Percentiles rank a stretch among this genome's conserved stretches.
phyloP scores from a whole-genome alignment of 1,140 invertebrate species.

The Zaprionus gabonicus region DNA sequence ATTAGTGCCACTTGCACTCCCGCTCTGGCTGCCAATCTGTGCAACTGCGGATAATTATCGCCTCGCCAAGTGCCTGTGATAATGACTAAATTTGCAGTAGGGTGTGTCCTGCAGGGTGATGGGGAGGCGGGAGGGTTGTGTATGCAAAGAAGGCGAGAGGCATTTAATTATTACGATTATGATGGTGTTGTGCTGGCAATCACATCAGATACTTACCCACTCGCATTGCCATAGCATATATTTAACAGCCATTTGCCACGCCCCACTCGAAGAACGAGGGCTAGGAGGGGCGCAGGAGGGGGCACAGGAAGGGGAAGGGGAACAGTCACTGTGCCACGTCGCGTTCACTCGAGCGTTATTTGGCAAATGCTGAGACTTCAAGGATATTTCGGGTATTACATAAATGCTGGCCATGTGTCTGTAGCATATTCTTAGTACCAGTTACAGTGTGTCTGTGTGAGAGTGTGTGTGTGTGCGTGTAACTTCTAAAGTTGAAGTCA shows the following conservation, averaged over 20 bases:
- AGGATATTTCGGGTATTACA: constrained; percentile 69
- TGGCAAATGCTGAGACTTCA: constrained; percentile 71
- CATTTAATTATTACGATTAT: constrained; percentile 73
- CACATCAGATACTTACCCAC: constrained; percentile 10
- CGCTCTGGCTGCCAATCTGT: constrained; percentile 45
- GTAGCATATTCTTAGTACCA: constrained; percentile 67
- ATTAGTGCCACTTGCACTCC: constrained; percentile 61
- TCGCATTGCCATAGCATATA: constrained; percentile 36
- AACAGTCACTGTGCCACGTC: not conserved
- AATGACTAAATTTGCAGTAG: constrained; percentile 64
- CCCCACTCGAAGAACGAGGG: not conserved
- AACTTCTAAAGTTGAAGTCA: constrained; percentile 76
- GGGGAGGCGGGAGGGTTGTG: not conserved
- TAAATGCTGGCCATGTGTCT: constrained; percentile 63
- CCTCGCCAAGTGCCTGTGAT: constrained; percentile 59
- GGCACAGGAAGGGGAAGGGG: too few relatives aligned
- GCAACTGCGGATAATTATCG: constrained; percentile 64
- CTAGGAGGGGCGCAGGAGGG: too few relatives aligned
- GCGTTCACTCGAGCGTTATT: constrained; percentile 61
- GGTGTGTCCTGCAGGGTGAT: not conserved
- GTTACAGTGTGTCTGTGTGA: not conserved
- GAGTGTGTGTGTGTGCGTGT: constrained; percentile 34
- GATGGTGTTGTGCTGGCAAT: constrained; percentile 26
- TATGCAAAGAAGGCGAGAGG: constrained; percentile 52
- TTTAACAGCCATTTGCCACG: constrained; percentile 19